phyloP scores from a whole-genome alignment of 2,888 invertebrate genomes.

The Chymomyza amoena region DNA sequence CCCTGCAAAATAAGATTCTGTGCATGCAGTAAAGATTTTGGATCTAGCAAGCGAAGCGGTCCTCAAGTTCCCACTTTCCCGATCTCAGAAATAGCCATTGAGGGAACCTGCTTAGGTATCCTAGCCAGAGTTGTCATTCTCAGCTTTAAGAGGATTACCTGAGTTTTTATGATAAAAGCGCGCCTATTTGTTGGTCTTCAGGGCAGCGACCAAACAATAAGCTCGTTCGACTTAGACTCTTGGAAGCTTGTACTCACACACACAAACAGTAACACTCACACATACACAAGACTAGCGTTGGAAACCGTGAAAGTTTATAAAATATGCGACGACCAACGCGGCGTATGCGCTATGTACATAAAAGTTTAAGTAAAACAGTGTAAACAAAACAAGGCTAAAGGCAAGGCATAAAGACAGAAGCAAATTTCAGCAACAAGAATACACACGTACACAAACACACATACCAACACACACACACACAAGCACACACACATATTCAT shows the following conservation, averaged over 20 bases:
- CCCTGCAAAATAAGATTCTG: too few relatives aligned
- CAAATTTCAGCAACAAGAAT: conserved; percentile 11
- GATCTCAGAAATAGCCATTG: too few relatives aligned
- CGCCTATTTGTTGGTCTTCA: too few relatives aligned
- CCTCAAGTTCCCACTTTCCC: too few relatives aligned
- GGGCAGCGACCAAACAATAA: neutral
- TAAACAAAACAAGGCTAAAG: conserved; percentile 7
- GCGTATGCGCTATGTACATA: conserved; percentile 48
- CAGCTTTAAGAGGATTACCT: too few relatives aligned
- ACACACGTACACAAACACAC: neutral
- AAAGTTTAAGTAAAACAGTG: conserved; percentile 37
- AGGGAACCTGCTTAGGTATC: too few relatives aligned
- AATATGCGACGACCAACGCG: conserved; percentile 9
- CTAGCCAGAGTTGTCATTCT: too few relatives aligned
- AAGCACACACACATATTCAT: neutral
- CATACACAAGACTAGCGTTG: neutral
- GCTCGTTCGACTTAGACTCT: neutral
- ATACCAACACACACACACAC: neutral
- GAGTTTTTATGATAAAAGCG: too few relatives aligned
- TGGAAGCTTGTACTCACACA: too few relatives aligned
- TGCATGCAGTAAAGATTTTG: too few relatives aligned
- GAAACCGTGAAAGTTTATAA: neutral
- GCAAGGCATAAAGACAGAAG: conserved; percentile 11
- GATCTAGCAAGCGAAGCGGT: too few relatives aligned
- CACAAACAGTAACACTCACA: too few relatives aligned